Evolutionary conservation across 2,113 vertebrate genomes (phyloP), one percentile per base, ranked within the genome.

Genomic region (Antennarius striatus): DNA sequence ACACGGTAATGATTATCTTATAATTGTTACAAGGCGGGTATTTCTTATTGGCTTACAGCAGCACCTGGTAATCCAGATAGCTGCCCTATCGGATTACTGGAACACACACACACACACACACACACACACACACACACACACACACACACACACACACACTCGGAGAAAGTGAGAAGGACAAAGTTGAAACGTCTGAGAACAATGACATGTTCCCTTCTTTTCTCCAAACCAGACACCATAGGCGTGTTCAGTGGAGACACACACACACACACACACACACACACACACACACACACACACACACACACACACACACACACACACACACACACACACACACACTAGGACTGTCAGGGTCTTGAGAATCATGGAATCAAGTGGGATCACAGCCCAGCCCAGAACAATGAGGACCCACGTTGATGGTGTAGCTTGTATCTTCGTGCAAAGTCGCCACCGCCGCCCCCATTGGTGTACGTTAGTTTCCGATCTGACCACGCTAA

Each of bases 181-280:
- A 86, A 89, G 90, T 88, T 86, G 84, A 88, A 89, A 85, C 76
- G 85, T 88, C 86, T 89, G 80, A 83, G 83, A 85, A 88, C 82
- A 90, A 88, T 86, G 78, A 76, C 80, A 84, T 88, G 80, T 85
- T 83, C 79, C 79, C 73, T 81, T 84, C 79, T 85, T 86, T 85
- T 87, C 79, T 88, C 60, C 32, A 69, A 70, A 84, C 80, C 79
- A 88, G 87, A 90, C 90, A 86, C 77, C 80, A 77, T 79, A 72
- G 81, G 72, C 83, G 80, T 80, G 71, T 79, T 87, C 83, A 86
- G 78, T 74, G 77, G 76, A 84, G 15, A 42, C 65, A 57, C 64
- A 64, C 69, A 70, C 73, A 59, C 62, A 68, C 74, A 64, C 52
- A 57, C 61, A 61, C 71, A 75, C 5, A 46, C 53, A 75, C 63